Evolutionary conservation across 2,888 invertebrate genomes (phyloP).

Genomic region (Drosophila robusta): DNA sequence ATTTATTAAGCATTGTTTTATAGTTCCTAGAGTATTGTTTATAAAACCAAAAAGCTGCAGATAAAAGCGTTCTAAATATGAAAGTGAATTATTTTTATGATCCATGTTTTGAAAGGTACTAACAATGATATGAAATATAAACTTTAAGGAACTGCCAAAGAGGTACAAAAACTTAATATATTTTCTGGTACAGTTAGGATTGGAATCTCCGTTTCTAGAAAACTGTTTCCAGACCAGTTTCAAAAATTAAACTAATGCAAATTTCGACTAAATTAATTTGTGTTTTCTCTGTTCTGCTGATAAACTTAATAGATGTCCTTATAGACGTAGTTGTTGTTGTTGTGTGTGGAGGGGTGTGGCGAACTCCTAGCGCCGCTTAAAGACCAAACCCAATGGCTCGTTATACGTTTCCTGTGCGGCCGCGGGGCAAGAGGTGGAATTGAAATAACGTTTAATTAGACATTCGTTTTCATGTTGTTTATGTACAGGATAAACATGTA

Average conservation of each 20-base stretch:
- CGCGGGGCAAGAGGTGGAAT: slow-evolving; percentile 22
- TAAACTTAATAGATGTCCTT: slow-evolving; percentile 26
- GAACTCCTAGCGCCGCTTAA: slow-evolving; percentile 46
- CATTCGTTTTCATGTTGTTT: slow-evolving; percentile 40
- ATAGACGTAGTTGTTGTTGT: slow-evolving; percentile 25
- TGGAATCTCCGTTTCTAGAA: background rate
- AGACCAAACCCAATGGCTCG: slow-evolving; percentile 77
- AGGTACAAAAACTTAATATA: slow-evolving; percentile 6
- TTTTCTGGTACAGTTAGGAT: background rate
- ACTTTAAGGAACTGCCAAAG: slow-evolving; percentile 2
- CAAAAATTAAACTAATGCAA: slow-evolving; percentile 18
- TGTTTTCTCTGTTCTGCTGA: slow-evolving; percentile 4
- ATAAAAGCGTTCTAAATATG: too few relatives aligned
- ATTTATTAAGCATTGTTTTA: too few relatives aligned
- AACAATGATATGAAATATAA: background rate
- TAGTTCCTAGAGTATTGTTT: background rate
- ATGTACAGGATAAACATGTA: slow-evolving; percentile 43
- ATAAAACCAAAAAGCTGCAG: slow-evolving; percentile 4
- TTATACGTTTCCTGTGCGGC: slow-evolving; percentile 81
- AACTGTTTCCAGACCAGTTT: background rate
- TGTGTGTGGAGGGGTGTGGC: slow-evolving; percentile 25
- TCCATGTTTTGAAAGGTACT: background rate
- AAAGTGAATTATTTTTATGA: too few relatives aligned
- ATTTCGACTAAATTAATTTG: slow-evolving; percentile 23
- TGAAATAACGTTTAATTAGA: slow-evolving; percentile 29